Percentiles rank a stretch among this genome's conserved stretches.
These are phyloP conservation scores for Otolemur garnettii DNA, from an alignment of 2,113 vertebrate species.

Conservation along the genomic window DNA sequence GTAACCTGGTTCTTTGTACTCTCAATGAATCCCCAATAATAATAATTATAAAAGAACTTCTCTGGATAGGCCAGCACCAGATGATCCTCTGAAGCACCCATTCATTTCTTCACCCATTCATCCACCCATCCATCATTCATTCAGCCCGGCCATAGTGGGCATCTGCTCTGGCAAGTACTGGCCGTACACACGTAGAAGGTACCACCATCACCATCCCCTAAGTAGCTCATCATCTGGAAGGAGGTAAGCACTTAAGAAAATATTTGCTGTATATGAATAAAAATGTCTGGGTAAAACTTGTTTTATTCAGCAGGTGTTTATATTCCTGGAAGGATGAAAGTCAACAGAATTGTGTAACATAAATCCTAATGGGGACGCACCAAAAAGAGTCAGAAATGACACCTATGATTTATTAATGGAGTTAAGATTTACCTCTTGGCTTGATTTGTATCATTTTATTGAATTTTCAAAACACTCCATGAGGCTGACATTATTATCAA, in stretches of 20 bases:
- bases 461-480: not conserved
- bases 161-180: not conserved
- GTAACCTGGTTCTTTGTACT: too few relatives aligned
- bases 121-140: not conserved
- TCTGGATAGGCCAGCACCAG: not conserved
- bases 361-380: not conserved
- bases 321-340: not conserved
- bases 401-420: not conserved
- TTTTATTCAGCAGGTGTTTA: not conserved
- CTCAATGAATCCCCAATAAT: too few relatives aligned
- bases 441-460: not conserved
- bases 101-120: not conserved
- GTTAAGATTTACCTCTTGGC: not conserved
- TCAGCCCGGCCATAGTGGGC: not conserved
- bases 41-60: not conserved
- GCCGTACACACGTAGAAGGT: not conserved
- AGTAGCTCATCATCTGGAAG: not conserved
- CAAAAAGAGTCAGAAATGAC: not conserved
- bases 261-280: not conserved
- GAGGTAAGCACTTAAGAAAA: not conserved
- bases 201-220: too few relatives aligned
- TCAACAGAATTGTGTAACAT: not conserved
- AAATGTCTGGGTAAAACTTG: not conserved
- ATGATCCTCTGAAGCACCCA: not conserved
- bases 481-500: not conserved